phyloP scores from a whole-genome alignment of 2,888 invertebrate species.

The Drosophila bunnanda region DNA sequence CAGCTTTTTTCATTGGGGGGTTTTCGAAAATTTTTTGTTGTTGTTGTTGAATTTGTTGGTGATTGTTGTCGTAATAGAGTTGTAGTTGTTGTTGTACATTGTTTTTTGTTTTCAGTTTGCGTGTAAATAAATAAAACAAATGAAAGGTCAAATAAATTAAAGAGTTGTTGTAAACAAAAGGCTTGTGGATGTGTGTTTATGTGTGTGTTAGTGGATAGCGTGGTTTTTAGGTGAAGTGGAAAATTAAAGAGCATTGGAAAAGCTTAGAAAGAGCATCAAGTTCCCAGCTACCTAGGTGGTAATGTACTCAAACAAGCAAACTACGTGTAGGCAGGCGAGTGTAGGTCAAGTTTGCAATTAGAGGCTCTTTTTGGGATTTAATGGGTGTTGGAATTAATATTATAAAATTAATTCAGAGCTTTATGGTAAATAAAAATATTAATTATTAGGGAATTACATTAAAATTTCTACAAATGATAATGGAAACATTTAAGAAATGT shows the following conservation, averaged over 20 bases:
- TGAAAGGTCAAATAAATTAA: conserved; percentile 73
- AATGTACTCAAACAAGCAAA: conserved; percentile 40
- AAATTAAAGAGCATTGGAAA: conserved; percentile 34
- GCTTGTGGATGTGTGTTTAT: conserved; percentile 22
- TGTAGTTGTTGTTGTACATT: conserved; percentile 31
- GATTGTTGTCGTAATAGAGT: conserved; percentile 41
- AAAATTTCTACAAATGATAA: not conserved
- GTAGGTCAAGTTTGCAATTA: not conserved
- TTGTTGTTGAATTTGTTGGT: conserved; percentile 35
- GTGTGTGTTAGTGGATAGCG: conserved; percentile 5
- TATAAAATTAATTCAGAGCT: not conserved
- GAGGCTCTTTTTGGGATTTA: not conserved
- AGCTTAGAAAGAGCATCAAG: conserved; percentile 23
- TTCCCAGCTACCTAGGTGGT: conserved; percentile 44
- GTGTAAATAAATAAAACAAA: conserved; percentile 77
- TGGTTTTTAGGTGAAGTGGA: conserved; percentile 4
- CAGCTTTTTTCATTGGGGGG: conserved; percentile 85
- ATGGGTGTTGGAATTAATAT: not conserved
- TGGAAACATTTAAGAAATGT: not conserved
- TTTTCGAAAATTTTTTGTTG: conserved; percentile 30
- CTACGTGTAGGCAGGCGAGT: conserved; percentile 36
- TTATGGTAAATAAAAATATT: too few species aligned
- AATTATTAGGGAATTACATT: too few species aligned
- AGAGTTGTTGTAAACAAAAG: conserved; percentile 52
- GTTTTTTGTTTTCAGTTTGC: conserved; percentile 70